A percentile compares a stretch with the other conserved stretches of the same genome.
phyloP scores from a whole-genome alignment of 2,888 invertebrate species.

The Agrotis puta region DNA sequence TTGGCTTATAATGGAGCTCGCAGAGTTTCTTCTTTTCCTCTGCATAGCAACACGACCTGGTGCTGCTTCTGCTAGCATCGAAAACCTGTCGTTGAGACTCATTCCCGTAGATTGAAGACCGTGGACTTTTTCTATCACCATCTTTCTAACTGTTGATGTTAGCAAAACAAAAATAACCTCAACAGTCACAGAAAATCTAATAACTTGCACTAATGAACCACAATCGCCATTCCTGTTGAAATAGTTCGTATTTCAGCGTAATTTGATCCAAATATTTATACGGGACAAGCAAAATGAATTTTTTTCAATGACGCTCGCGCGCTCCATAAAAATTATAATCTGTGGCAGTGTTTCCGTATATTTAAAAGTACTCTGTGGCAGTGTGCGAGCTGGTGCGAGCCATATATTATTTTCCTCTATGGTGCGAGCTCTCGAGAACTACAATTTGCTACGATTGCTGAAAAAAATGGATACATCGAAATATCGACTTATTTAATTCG shows the following conservation, averaged over 20 bases:
- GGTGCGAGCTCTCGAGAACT: too few relatives aligned
- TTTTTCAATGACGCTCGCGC: slow-evolving; percentile 57
- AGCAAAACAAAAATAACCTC: slow-evolving; percentile 52
- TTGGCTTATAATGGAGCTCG: slow-evolving; percentile 64
- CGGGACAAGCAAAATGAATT: slow-evolving; percentile 18
- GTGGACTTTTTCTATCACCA: slow-evolving; percentile 83
- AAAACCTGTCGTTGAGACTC: slow-evolving; percentile 81
- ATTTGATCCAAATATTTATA: slow-evolving; percentile 57
- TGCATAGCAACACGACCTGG: slow-evolving; percentile 58
- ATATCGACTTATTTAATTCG: too few relatives aligned
- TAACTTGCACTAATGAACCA: slow-evolving; percentile 32
- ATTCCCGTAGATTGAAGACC: slow-evolving; percentile 86
- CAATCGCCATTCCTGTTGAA: slow-evolving; percentile 48
- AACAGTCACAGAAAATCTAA: slow-evolving; percentile 21
- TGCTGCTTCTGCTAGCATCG: slow-evolving; percentile 71
- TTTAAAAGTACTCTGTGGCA: too few relatives aligned
- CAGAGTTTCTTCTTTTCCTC: slow-evolving; percentile 65
- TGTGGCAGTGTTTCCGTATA: too few relatives aligned
- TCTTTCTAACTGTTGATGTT: slow-evolving; percentile 58
- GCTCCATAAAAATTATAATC: slow-evolving; percentile 29
- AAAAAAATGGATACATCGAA: too few relatives aligned
- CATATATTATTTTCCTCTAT: too few relatives aligned
- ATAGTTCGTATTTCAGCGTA: slow-evolving; percentile 35
- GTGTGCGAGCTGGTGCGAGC: too few relatives aligned
- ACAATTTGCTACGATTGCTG: too few relatives aligned